Conservation (phyloP, 2,888 invertebrate genomes). For the Agriotes lineatus region DNA sequence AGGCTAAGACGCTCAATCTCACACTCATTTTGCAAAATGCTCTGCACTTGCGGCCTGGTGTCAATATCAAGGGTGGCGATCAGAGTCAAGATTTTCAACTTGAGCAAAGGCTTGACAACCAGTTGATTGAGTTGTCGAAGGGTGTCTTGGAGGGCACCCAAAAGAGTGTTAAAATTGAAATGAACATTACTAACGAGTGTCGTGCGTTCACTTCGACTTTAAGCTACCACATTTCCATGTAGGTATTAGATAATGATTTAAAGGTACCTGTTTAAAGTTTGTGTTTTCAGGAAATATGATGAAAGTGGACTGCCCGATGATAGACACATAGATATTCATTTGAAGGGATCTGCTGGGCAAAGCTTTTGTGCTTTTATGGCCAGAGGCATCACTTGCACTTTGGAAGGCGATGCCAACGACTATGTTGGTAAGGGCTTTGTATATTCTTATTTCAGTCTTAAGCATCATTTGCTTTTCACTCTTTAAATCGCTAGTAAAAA, state of each 20-base stretch:
- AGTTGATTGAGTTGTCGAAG: constrained; percentile 78
- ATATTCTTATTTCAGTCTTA: too few species aligned
- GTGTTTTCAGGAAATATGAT: constrained; percentile 79
- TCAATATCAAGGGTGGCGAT: constrained; percentile 91
- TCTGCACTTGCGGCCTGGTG: constrained; percentile 87
- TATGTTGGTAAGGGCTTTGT: constrained; percentile 95
- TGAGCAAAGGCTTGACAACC: constrained; percentile 85
- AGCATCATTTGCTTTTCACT: too few species aligned
- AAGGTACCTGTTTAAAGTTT: neutral
- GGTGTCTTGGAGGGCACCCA: constrained; percentile 82
- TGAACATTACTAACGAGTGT: constrained; percentile 91
- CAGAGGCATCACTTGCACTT: constrained; percentile 87
- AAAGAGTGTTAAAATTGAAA: constrained; percentile 76
- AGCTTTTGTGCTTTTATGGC: constrained; percentile 98
- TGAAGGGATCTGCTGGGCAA: constrained; percentile 97
- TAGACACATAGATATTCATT: constrained; percentile 80
- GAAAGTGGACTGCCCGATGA: constrained; percentile 88
- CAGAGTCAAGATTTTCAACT: constrained; percentile 88
- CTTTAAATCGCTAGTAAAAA: too few species aligned
- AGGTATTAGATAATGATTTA: constrained; percentile 38
- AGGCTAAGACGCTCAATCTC: constrained; percentile 89
- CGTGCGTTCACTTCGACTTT: constrained; percentile 94
- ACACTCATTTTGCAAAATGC: constrained; percentile 90
- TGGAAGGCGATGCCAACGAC: constrained; percentile 98
- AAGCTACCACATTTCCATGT: constrained; percentile 95